Conservation (phyloP, 1,140 invertebrate genomes). For the Drosophila pallidifrons region DNA sequence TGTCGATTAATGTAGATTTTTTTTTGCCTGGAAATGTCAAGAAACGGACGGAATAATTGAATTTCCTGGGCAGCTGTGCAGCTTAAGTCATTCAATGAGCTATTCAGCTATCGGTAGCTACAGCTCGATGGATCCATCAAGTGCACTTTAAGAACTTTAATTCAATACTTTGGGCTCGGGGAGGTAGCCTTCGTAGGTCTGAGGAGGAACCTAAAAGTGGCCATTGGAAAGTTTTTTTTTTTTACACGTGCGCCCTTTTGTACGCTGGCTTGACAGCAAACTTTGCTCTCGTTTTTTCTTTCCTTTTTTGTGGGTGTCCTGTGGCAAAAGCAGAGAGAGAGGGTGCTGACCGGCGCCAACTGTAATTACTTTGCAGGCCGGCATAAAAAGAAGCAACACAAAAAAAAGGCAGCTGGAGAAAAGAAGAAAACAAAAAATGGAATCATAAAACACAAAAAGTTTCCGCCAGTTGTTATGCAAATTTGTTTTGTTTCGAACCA, state of each 20-base stretch:
- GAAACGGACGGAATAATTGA: not conserved
- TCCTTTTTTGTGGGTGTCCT: not conserved
- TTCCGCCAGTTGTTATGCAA: constrained; percentile 72
- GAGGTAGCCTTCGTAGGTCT: not conserved
- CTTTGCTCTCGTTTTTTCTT: constrained; percentile 53
- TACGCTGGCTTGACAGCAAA: constrained; percentile 62
- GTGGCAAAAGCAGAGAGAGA: not conserved
- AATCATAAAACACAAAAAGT: constrained; percentile 75
- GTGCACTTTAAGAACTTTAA: constrained; percentile 31
- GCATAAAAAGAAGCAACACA: constrained; percentile 24
- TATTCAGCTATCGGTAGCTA: not conserved
- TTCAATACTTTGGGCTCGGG: constrained; percentile 8
- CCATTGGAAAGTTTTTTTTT: constrained; percentile 45
- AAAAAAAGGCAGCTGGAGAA: constrained; percentile 12
- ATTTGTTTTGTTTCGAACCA: constrained; percentile 54
- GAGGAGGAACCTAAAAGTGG: constrained; percentile 11
- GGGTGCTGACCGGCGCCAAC: constrained; percentile 51
- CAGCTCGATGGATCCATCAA: constrained; percentile 10
- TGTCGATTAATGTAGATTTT: not conserved
- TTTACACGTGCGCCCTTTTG: constrained; percentile 60
- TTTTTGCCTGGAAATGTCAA: not conserved
- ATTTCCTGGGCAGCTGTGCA: not conserved
- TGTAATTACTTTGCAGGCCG: constrained; percentile 75
- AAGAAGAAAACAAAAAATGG: constrained; percentile 22
- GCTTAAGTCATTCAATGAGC: not conserved